Evolutionary conservation across 2,797 vertebrate species (phyloP).

Genomic region (Rhodeus uyekii): DNA sequence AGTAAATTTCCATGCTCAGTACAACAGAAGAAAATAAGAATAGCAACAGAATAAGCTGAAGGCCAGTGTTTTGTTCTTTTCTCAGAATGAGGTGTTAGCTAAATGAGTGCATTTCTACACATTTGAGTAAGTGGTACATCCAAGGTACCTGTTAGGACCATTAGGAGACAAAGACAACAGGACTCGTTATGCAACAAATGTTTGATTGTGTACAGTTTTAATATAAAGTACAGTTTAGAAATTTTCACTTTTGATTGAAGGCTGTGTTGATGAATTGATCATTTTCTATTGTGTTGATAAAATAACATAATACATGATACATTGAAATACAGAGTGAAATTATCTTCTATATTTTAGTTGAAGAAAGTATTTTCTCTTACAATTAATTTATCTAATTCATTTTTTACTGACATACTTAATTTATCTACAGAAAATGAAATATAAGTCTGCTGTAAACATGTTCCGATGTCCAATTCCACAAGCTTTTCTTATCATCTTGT

Average conservation of each 20-base stretch:
- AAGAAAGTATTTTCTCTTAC: background rate
- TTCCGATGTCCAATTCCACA: background rate
- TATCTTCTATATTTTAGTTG: background rate
- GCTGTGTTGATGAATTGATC: background rate
- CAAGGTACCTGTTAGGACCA: background rate
- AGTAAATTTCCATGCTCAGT: background rate
- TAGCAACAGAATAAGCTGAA: constrained; percentile 4
- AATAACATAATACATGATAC: background rate
- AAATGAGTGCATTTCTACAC: background rate
- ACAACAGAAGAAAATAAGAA: background rate
- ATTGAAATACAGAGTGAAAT: background rate
- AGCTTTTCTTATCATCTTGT: background rate
- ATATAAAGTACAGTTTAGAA: background rate
- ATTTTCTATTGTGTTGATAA: background rate
- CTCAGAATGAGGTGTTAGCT: background rate
- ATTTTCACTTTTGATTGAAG: background rate
- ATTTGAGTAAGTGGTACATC: background rate
- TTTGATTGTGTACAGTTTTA: background rate
- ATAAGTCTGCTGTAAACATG: background rate
- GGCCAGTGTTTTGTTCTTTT: background rate
- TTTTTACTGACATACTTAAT: background rate
- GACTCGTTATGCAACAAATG: background rate
- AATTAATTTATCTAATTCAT: background rate
- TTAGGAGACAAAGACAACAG: background rate
- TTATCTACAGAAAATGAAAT: background rate